Percentiles rank a stretch among this genome's conserved stretches.
phyloP scores from a whole-genome alignment of 2,113 vertebrate genomes.

The Ploceus nigricollis region DNA sequence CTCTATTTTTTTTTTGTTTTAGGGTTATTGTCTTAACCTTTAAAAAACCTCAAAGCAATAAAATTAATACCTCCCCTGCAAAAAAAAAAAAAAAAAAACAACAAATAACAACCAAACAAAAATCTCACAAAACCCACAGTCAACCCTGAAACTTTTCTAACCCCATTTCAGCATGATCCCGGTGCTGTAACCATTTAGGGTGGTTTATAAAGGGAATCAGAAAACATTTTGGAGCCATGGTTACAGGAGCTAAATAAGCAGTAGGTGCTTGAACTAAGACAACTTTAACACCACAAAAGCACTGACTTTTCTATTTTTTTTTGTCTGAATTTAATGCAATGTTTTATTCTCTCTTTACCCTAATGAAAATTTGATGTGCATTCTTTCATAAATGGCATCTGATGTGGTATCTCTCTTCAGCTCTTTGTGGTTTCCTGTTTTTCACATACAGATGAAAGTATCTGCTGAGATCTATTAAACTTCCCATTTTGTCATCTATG shows the following conservation, averaged over 20 bases:
- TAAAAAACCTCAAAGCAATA: neutral
- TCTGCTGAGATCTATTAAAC: conserved; percentile 55
- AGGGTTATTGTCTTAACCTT: neutral
- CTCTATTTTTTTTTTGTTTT: neutral
- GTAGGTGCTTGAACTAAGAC: neutral
- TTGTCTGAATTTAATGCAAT: conserved; percentile 34
- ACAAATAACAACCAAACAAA: neutral
- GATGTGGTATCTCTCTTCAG: conserved; percentile 71
- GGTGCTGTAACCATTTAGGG: neutral
- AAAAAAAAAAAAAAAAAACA: neutral
- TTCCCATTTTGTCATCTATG: conserved; percentile 36
- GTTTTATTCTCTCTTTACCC: conserved; percentile 38
- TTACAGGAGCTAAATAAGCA: neutral
- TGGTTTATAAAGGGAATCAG: neutral
- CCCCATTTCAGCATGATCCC: neutral
- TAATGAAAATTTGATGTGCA: conserved; percentile 64
- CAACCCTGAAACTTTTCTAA: neutral
- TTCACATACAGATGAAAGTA: conserved; percentile 60
- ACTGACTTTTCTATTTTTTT: neutral
- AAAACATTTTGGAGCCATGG: neutral
- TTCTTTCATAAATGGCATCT: conserved; percentile 70
- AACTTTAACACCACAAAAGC: neutral
- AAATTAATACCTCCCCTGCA: neutral
- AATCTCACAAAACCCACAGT: neutral
- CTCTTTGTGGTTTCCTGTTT: conserved; percentile 81